Base-by-base conservation (phyloP, 2,888 invertebrate species). In the Diplazon laetatorius region DNA sequence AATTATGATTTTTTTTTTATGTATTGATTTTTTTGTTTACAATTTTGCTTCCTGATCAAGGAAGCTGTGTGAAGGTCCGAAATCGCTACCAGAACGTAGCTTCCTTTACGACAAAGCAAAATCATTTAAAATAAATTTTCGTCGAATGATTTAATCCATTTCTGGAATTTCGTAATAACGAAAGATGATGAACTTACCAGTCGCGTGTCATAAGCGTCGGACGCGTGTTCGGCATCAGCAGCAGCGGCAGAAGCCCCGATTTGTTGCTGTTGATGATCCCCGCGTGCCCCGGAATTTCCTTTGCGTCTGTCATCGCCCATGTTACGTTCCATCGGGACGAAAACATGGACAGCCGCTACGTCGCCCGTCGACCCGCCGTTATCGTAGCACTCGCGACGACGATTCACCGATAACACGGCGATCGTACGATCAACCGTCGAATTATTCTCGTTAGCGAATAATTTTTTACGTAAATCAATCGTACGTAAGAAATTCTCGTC, bases 291-390 rank as follows among this genome's bases (percentile, higher is more conserved):
- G 82, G 79, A 86, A 77, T 82, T 81, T 70, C 83, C 86, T 82
- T 86, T 89, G 76, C 89, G 86, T 89, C 90, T 88, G 84, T 90
- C 89, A 80, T 90, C 90, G 85, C 85, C 86, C 84, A 87, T 87
- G 86, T 90, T 89, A 85, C 89, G 90, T 86, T 91, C 91, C 91
- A 91, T 91, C 85, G 87, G 86, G 85, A 87, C 87, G 90, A 87
- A 90, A 89, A 88, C 91, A 91, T 91, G 88, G 90, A 90, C 90
- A 86, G 85, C 86, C 85, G 85, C 85, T 86, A 84, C 84, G 84
- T 87, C 84, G 83, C 88, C 87, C 87, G 83, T 86, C 82, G 86
- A 85, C 86, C 79, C 85, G 74, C 82, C 80, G 79, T 79, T 78
- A 78, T 73, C 74, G 81, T 82, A 81, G 79, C 84, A 85, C 83